phyloP scores from a whole-genome alignment of 1,140 invertebrate species.

The Contarinia nasturtii region DNA sequence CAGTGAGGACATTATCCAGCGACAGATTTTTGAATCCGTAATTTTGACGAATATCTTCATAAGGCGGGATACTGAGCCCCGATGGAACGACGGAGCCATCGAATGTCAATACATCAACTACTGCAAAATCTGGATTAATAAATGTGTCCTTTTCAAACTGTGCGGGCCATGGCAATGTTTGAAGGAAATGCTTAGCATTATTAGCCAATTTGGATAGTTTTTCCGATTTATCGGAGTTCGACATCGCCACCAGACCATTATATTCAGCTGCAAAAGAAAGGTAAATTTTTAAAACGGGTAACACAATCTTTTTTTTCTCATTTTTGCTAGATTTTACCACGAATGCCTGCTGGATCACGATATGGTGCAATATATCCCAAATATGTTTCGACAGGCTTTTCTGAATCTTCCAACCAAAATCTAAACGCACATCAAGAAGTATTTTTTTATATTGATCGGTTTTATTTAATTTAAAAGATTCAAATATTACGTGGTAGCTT shows the following conservation, averaged over 20 bases:
- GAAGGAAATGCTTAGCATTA: constrained; percentile 60
- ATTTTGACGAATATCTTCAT: constrained; percentile 84
- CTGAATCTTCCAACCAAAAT: constrained; percentile 85
- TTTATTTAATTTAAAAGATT: too few relatives aligned
- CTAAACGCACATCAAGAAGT: constrained; percentile 3
- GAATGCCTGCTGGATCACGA: constrained; percentile 75
- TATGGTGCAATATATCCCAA: constrained; percentile 93
- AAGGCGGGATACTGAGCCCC: constrained; percentile 95
- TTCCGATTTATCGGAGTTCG: constrained; percentile 80
- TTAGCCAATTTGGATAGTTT: constrained; percentile 70
- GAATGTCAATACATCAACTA: constrained; percentile 85
- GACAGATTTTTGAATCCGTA: constrained; percentile 97
- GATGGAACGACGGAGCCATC: constrained; percentile 78
- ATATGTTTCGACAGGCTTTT: constrained; percentile 82
- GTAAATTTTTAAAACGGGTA: too few relatives aligned
- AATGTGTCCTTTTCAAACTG: constrained; percentile 85
- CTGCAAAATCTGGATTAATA: constrained; percentile 86
- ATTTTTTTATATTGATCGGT: neutral
- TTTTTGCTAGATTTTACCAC: constrained; percentile 39
- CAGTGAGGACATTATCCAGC: constrained; percentile 79
- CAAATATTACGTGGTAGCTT: constrained; percentile 27
- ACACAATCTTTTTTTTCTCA: too few relatives aligned
- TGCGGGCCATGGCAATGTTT: constrained; percentile 67
- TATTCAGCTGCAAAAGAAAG: constrained; percentile 40
- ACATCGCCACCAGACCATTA: constrained; percentile 89